A percentile compares a stretch with the other conserved stretches of the same genome.
phyloP scores from a whole-genome alignment of 2,797 vertebrate genomes.

The Amblyraja radiata region DNA sequence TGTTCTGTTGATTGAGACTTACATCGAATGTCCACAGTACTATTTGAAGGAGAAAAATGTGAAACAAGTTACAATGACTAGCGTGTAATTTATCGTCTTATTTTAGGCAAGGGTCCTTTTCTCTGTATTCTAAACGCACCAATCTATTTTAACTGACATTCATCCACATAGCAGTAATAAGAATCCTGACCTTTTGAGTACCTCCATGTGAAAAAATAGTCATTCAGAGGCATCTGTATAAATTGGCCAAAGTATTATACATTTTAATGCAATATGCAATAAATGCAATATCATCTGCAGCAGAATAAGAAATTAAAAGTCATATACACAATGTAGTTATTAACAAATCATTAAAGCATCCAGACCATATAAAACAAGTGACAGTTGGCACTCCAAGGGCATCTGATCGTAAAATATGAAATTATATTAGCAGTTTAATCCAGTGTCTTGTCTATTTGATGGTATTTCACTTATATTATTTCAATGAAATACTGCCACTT shows the following conservation, averaged over 20 bases:
- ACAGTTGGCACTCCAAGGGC: background rate
- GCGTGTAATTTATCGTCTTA: background rate
- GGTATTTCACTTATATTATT: background rate
- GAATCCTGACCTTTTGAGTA: background rate
- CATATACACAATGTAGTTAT: background rate
- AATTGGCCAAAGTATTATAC: background rate
- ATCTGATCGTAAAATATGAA: background rate
- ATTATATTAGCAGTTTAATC: background rate
- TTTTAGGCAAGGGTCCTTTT: background rate
- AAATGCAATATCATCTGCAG: background rate
- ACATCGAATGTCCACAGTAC: background rate
- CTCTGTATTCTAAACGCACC: background rate
- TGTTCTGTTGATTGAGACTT: background rate
- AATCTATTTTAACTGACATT: background rate
- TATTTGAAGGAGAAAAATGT: background rate
- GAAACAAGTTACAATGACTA: conserved; percentile 18
- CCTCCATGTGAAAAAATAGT: background rate
- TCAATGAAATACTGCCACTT: background rate
- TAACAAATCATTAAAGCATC: background rate
- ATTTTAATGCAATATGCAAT: background rate
- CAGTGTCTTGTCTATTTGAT: too few species aligned
- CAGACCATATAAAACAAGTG: background rate
- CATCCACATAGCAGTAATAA: background rate
- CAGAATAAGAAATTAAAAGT: background rate
- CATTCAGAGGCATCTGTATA: background rate